These are phyloP conservation scores for Anoplius nigerrimus DNA, from an alignment of 2,888 invertebrate species.

Conservation along the genomic window DNA sequence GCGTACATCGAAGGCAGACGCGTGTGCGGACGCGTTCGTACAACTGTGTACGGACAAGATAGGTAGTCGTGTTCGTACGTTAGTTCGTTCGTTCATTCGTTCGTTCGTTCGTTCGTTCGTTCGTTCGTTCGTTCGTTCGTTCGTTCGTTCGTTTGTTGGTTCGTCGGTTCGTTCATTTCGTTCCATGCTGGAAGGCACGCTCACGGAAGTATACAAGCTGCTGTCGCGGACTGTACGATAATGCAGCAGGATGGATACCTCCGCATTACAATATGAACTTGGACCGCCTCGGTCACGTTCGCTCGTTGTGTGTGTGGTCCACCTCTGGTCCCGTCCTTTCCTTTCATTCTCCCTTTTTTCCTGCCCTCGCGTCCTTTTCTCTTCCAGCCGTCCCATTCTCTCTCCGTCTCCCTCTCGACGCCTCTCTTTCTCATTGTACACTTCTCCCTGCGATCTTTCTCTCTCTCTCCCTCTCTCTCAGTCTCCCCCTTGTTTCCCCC, in stretches of 20 bases:
- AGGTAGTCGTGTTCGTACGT: neutral
- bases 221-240: slow-evolving; percentile 70
- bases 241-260: slow-evolving; percentile 66
- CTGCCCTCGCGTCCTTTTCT: slow-evolving; percentile 33
- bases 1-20: slow-evolving; percentile 21
- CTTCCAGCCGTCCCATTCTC: neutral
- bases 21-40: slow-evolving; percentile 17
- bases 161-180: slow-evolving; percentile 10
- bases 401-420: slow-evolving; percentile 13
- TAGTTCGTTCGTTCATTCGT: too few relatives aligned
- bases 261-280: slow-evolving; percentile 73
- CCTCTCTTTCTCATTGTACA: slow-evolving; percentile 18
- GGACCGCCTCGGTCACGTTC: slow-evolving; percentile 73
- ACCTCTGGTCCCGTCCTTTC: slow-evolving; percentile 56
- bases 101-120: neutral
- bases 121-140: slow-evolving; percentile 17
- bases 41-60: neutral
- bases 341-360: slow-evolving; percentile 41
- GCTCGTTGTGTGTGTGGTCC: slow-evolving; percentile 72
- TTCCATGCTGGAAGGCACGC: slow-evolving; percentile 47
- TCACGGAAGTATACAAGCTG: slow-evolving; percentile 63
- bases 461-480: neutral
- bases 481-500: neutral
- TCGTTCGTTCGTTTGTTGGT: slow-evolving; percentile 6
- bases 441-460: neutral